Evolutionary conservation across 2,888 invertebrate genomes (phyloP), one percentile per base, ranked within the genome.

Genomic region (Plemyria rubiginata): DNA sequence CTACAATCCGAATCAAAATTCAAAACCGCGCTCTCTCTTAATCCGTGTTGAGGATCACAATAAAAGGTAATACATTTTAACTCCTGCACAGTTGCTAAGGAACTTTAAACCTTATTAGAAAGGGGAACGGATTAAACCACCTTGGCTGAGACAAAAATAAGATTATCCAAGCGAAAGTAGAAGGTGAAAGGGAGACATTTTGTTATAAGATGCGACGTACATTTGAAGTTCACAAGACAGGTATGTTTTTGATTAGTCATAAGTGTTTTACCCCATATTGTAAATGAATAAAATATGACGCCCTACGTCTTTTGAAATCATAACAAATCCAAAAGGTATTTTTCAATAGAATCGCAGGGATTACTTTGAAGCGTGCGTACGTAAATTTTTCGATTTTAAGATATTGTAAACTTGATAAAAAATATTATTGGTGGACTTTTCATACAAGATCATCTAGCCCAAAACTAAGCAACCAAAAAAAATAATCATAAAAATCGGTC

Each of bases 31-130:
- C 90, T 82, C 90, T 88, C 91, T 92, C 92, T 92, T 92, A 92
- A 92, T 92, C 92, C 92, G 88, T 88, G 90, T 90, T 91, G 90
- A 90, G 90, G 92, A 90, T 91, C 91, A 92, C 92, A 92, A 92
- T 92, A 92, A 92, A 92, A 92, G 92, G 92, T 92, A 92, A 91
- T 91, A 92, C 90, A 92, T 92, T 92, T 91, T 88, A 91, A 90
- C 87, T 90, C 85, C 76, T 74, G 72, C 66, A 56, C 64, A 63
- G 69, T 70, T 71, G 79, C 65, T 77, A 57, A 46, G 59, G 73
- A 67, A 88, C 76, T 83, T 79, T 81, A 67, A 71, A 76, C 85
- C 80, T 80, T 90, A 86, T 81, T 72, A 54, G n/a, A 69, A 65
- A 60, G 64, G 1, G 55, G 64, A 74, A 85, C 75, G 75, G 81